Conservation (phyloP, 2,888 invertebrate species). For the Linyphia triangularis region DNA sequence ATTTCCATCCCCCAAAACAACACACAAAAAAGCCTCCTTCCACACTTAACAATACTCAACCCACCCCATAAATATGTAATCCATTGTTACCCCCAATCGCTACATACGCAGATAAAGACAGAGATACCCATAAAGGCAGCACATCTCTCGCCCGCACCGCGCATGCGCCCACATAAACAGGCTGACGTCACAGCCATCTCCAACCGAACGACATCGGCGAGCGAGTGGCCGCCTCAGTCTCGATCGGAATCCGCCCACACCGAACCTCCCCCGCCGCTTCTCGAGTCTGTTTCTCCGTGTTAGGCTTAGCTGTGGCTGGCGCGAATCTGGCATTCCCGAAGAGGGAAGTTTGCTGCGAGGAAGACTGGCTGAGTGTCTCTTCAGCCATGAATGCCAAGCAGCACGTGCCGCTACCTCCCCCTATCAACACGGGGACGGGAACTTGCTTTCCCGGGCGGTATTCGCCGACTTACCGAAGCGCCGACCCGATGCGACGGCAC, state of each 20-base stretch:
- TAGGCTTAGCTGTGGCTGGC: constrained; percentile 74
- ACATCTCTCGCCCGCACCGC: constrained; percentile 44
- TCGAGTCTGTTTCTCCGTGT: constrained; percentile 53
- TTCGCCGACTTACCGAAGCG: constrained; percentile 69
- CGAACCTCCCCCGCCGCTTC: constrained; percentile 40
- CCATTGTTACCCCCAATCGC: constrained; percentile 62
- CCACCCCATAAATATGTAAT: constrained; percentile 71
- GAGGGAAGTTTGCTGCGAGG: constrained; percentile 74
- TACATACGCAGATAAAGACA: constrained; percentile 54
- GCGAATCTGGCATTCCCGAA: constrained; percentile 74
- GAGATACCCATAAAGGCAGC: background rate
- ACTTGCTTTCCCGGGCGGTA: constrained; percentile 74
- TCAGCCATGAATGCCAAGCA: constrained; percentile 75
- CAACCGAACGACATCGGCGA: constrained; percentile 47
- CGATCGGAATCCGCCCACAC: constrained; percentile 66
- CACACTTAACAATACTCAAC: constrained; percentile 62
- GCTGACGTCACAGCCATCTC: constrained; percentile 59
- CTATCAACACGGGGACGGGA: constrained; percentile 74
- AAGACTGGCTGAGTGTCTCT: constrained; percentile 74
- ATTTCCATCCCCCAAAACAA: constrained; percentile 58
- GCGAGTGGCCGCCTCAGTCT: constrained; percentile 59
- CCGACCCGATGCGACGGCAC: constrained; percentile 73
- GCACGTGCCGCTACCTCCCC: constrained; percentile 70
- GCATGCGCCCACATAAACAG: constrained; percentile 71
- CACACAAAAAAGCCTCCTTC: constrained; percentile 33